A percentile compares a stretch with the other conserved stretches of the same genome.
Evolutionary conservation across 2,797 vertebrate species (phyloP).

Genomic region (Pogonophryne albipinna): DNA sequence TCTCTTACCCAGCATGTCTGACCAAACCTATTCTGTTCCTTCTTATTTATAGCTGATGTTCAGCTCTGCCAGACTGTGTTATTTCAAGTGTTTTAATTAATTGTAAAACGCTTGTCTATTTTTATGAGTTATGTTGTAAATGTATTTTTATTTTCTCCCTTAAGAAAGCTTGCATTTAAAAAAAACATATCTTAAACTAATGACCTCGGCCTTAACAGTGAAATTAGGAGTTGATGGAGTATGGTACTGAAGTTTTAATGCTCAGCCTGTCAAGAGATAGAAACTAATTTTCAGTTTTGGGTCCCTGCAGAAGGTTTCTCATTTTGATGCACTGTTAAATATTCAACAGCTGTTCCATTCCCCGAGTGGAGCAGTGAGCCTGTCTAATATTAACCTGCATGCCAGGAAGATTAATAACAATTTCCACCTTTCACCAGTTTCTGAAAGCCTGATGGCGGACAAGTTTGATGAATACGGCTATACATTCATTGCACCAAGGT

Average conservation of each 20-base stretch:
- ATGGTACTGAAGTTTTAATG: constrained; percentile 5
- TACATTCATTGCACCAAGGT: constrained; percentile 95
- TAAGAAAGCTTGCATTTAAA: not conserved
- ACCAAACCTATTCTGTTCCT: constrained; percentile 30
- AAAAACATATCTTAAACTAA: not conserved
- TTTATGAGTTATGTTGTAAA: constrained; percentile 11
- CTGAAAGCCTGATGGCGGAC: constrained; percentile 90
- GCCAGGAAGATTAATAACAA: constrained; percentile 31
- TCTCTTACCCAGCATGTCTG: constrained; percentile 48
- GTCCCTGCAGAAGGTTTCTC: constrained; percentile 12
- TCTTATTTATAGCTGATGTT: constrained; percentile 28
- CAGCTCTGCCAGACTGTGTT: constrained; percentile 4
- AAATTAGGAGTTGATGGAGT: not conserved
- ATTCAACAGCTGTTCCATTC: constrained; percentile 41
- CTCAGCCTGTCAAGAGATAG: constrained; percentile 1
- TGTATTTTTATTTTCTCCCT: not conserved
- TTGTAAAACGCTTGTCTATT: constrained; percentile 14
- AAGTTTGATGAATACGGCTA: constrained; percentile 93
- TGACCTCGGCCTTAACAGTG: not conserved
- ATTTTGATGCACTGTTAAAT: constrained; percentile 25
- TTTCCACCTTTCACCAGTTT: constrained; percentile 84
- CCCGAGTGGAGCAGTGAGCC: constrained; percentile 5
- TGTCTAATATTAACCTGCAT: constrained; percentile 7
- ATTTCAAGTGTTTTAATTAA: constrained; percentile 5
- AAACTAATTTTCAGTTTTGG: constrained; percentile 19